A percentile compares a stretch with the other conserved stretches of the same genome.
These are phyloP conservation scores for Zygaena filipendulae DNA, from an alignment of 2,888 invertebrate genomes.

Conservation along the genomic window DNA sequence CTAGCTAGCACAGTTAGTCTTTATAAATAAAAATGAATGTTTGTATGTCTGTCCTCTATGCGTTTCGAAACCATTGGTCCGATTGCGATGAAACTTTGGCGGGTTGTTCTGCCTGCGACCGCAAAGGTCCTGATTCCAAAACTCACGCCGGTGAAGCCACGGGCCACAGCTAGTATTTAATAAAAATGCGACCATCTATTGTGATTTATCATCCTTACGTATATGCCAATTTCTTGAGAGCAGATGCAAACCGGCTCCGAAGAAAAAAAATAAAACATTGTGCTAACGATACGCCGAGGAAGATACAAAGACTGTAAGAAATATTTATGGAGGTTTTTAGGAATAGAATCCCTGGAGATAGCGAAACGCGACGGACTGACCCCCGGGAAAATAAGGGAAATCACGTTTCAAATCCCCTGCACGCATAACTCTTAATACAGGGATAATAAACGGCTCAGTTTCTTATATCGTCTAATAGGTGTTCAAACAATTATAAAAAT, in stretches of 20 bases:
- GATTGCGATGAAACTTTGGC: too few relatives aligned
- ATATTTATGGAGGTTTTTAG: constrained; percentile 68
- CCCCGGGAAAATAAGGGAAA: constrained; percentile 55
- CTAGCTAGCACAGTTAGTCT: too few relatives aligned
- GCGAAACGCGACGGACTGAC: constrained; percentile 40
- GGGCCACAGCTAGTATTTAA: too few relatives aligned
- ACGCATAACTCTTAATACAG: constrained; percentile 62
- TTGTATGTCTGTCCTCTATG: too few relatives aligned
- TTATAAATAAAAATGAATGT: too few relatives aligned
- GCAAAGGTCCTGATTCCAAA: too few relatives aligned
- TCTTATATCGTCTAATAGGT: constrained; percentile 3
- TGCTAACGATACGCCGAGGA: constrained; percentile 64
- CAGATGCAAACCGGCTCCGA: constrained; percentile 40
- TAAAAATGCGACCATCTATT: too few relatives aligned
- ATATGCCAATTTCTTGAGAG: constrained; percentile 21
- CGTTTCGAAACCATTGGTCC: too few relatives aligned
- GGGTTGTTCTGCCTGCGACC: too few relatives aligned
- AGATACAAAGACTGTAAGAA: constrained; percentile 66
- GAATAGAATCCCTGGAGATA: constrained; percentile 53
- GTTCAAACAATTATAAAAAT: constrained; percentile 15
- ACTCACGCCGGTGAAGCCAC: too few relatives aligned
- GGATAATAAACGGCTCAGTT: constrained; percentile 26
- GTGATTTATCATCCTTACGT: constrained; percentile 6
- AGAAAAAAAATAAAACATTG: constrained; percentile 53
- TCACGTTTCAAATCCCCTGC: constrained; percentile 58